These are phyloP conservation scores for Paragorgia papillata DNA, from an alignment of 92 coral and sea anemone species.

Conservation along the genomic window DNA sequence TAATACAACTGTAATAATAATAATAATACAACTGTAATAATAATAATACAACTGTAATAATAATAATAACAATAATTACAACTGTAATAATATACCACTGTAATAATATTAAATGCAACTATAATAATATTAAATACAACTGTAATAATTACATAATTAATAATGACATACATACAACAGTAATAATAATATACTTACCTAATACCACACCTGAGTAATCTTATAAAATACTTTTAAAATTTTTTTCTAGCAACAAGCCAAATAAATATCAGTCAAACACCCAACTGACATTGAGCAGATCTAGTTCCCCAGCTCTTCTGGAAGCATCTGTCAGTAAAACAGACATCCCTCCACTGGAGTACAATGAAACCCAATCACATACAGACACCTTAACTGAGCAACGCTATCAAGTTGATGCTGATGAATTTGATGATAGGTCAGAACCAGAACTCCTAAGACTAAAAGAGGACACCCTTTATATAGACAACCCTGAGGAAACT, in stretches of 20 bases:
- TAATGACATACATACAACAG: no score
- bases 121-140: no score
- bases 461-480: slow-evolving; percentile 43
- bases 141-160: no score
- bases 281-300: slow-evolving; percentile 69
- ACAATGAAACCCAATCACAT: slow-evolving; percentile 53
- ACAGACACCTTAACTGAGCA: slow-evolving; percentile 72
- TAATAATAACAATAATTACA: no score
- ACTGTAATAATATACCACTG: no score
- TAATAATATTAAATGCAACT: no score
- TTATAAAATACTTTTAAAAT: no score
- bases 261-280: slow-evolving; percentile 81
- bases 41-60: no score
- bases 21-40: no score
- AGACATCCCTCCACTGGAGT: slow-evolving; percentile 54
- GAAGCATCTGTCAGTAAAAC: slow-evolving; percentile 44
- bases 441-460: slow-evolving; percentile 75
- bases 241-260: slow-evolving; percentile 56
- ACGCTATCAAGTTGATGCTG: slow-evolving; percentile 65
- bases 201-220: no score
- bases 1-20: no score
- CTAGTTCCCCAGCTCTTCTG: slow-evolving; percentile 30
- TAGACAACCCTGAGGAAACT: slow-evolving; percentile 54
- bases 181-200: no score
- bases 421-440: slow-evolving; percentile 81